A percentile compares a stretch with the other conserved stretches of the same genome.
Evolutionary conservation across 2,797 vertebrate species (phyloP).

Genomic region (Paramormyrops hopkinsi): DNA sequence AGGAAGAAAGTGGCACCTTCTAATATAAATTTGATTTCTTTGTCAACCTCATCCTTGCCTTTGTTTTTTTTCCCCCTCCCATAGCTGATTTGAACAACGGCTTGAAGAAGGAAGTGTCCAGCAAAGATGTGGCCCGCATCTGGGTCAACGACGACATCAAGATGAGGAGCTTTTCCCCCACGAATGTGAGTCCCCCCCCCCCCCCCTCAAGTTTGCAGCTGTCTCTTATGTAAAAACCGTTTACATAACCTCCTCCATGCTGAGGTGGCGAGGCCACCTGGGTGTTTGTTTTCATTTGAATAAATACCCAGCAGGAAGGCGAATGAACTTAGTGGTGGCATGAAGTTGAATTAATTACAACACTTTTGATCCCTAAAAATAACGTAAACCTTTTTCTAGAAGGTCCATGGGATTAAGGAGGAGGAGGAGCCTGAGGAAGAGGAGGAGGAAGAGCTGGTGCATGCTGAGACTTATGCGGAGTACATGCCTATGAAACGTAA

Average conservation of each 20-base stretch:
- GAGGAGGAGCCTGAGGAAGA: slow-evolving; percentile 96
- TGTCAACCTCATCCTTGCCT: background rate
- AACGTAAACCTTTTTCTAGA: slow-evolving; percentile 54
- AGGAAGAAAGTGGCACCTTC: background rate
- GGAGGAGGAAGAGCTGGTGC: slow-evolving; percentile 94
- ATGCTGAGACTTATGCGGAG: slow-evolving; percentile 95
- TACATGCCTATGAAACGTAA: slow-evolving; percentile 98
- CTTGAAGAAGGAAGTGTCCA: slow-evolving; percentile 83
- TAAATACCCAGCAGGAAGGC: background rate
- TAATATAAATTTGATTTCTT: background rate
- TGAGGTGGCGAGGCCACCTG: background rate
- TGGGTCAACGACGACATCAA: slow-evolving; percentile 89
- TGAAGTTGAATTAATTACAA: background rate
- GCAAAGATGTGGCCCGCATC: slow-evolving; percentile 83
- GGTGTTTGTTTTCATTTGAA: background rate
- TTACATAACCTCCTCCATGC: slow-evolving; percentile 8
- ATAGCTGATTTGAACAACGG: slow-evolving; percentile 88
- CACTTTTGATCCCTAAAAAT: slow-evolving; percentile 3
- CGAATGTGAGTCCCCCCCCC: slow-evolving; percentile 68
- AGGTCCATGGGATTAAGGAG: slow-evolving; percentile 78
- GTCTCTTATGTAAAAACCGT: slow-evolving; percentile 14
- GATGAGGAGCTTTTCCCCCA: slow-evolving; percentile 82
- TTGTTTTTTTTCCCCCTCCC: slow-evolving; percentile 13
- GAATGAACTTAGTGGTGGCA: background rate
- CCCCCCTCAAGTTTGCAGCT: background rate